Percentiles rank a stretch among this genome's conserved stretches.
phyloP scores from a whole-genome alignment of 35 echinoderm and acorn worm species.

The Acanthaster planci region DNA sequence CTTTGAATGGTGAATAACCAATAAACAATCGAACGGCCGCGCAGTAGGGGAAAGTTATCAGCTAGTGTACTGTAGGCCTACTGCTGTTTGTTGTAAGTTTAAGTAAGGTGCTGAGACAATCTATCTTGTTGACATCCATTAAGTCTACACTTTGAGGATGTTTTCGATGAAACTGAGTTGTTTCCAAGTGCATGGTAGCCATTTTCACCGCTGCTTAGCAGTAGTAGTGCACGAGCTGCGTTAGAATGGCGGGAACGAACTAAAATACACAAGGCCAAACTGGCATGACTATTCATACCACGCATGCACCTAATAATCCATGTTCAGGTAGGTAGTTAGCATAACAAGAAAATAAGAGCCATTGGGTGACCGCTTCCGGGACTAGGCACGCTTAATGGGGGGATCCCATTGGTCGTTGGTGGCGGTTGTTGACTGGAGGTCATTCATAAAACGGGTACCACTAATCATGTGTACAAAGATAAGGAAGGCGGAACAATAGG shows the following conservation, averaged over 20 bases:
- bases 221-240: no score
- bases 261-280: conserved; percentile 13
- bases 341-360: conserved; percentile 22
- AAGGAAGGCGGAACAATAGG: conserved; percentile 19
- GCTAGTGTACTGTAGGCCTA: no score
- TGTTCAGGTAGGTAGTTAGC: conserved; percentile 23
- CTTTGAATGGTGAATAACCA: no score
- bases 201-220: background rate
- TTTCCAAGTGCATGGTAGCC: no score
- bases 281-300: conserved; percentile 9
- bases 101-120: no score
- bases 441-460: conserved; percentile 24
- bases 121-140: no score
- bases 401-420: background rate
- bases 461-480: conserved; percentile 30
- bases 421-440: conserved; percentile 25
- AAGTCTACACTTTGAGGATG: no score
- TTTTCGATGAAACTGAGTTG: no score
- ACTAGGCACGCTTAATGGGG: conserved; percentile 28
- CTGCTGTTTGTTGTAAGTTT: no score
- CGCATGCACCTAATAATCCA: conserved; percentile 7
- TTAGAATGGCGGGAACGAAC: no score
- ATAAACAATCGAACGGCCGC: no score
- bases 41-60: no score
- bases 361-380: conserved; percentile 29